These are phyloP conservation scores for Latrodectus geometricus DNA, from an alignment of 1,140 invertebrate species.

Conservation along the genomic window DNA sequence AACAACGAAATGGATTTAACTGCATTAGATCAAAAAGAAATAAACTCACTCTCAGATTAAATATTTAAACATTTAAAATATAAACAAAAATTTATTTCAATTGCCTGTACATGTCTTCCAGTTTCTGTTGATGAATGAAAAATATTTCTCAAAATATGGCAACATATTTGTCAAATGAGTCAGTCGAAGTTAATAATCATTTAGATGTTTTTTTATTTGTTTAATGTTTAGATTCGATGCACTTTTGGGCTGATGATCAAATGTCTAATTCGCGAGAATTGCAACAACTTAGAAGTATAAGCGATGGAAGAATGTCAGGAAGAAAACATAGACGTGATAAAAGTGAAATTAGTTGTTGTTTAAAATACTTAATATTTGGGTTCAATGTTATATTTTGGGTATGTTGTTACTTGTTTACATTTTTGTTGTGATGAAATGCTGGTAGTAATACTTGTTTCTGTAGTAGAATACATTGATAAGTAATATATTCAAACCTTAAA, in stretches of 20 bases:
- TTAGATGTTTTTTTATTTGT: conserved; percentile 20
- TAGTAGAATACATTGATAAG: too few relatives aligned
- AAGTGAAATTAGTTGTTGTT: conserved; percentile 95
- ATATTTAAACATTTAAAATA: too few relatives aligned
- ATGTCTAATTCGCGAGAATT: conserved; percentile 59
- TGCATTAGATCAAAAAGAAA: too few relatives aligned
- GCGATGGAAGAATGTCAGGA: conserved; percentile 61
- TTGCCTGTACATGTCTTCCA: too few relatives aligned
- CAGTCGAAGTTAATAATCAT: background rate
- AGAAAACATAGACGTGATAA: conserved; percentile 84
- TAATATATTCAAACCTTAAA: too few relatives aligned
- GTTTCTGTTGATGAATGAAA: background rate
- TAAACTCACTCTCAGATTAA: too few relatives aligned
- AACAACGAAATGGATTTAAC: too few relatives aligned
- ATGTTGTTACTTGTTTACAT: conserved; percentile 69
- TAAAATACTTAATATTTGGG: conserved; percentile 96
- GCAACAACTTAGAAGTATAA: conserved; percentile 56
- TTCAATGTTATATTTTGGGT: conserved; percentile 99
- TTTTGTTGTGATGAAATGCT: too few relatives aligned
- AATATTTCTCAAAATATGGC: background rate
- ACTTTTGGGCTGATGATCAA: conserved; percentile 50
- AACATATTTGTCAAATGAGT: background rate
- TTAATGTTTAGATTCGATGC: conserved; percentile 23
- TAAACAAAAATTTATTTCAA: too few relatives aligned
- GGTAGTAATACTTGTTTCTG: too few relatives aligned